These are phyloP conservation scores for Paragorgia papillata DNA, from an alignment of 92 coral and sea anemone genomes.

Conservation along the genomic window DNA sequence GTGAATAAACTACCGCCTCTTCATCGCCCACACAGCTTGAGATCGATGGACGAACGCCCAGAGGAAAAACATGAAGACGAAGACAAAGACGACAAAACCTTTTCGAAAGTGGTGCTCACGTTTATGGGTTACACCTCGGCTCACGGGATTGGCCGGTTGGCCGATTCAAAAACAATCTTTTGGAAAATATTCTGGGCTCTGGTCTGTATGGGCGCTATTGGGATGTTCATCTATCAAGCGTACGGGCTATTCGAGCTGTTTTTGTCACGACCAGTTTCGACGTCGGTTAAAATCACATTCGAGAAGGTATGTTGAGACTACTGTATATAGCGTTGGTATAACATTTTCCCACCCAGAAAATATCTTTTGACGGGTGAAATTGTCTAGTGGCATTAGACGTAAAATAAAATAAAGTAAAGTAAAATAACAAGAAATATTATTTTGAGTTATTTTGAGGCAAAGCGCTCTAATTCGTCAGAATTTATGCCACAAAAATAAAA, in stretches of 20 bases:
- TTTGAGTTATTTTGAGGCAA: no score
- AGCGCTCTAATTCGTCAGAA: no score
- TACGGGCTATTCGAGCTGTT: conserved; percentile 18
- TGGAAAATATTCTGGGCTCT: conserved; percentile 56
- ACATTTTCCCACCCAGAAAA: no score
- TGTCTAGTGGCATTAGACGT: no score
- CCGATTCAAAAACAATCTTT: conserved; percentile 15
- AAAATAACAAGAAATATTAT: no score
- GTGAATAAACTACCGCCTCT: neutral
- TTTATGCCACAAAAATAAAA: no score
- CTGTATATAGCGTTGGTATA: no score
- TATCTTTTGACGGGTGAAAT: no score
- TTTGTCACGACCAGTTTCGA: conserved; percentile 24
- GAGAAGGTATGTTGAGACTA: conserved; percentile 17
- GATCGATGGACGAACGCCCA: no score
- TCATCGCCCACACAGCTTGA: neutral
- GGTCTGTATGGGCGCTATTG: conserved; percentile 52
- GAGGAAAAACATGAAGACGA: no score
- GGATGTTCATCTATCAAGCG: conserved; percentile 46
- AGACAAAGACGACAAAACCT: conserved; percentile 14
- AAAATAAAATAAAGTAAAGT: no score
- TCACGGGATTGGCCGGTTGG: conserved; percentile 39
- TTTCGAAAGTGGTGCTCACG: conserved; percentile 1
- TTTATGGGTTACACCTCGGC: conserved; percentile 47
- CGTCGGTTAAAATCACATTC: conserved; percentile 25